Evolutionary conservation across 2,113 vertebrate genomes (phyloP).

Genomic region (Microcebus jonahi): DNA sequence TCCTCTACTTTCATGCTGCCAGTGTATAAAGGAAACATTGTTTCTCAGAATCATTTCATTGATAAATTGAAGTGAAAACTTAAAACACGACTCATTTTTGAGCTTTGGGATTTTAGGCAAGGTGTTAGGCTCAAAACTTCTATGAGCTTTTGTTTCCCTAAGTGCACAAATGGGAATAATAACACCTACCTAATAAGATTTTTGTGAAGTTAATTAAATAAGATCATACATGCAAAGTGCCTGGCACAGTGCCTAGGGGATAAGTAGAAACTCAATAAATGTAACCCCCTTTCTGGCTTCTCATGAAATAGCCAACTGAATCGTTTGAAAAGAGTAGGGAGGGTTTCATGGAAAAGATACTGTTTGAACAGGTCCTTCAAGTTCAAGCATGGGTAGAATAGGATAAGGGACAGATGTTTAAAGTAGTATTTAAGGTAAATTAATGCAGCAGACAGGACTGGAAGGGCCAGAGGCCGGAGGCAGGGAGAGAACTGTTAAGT

Average conservation of each 20-base stretch:
- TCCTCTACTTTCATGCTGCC: not conserved
- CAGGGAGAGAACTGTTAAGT: not conserved
- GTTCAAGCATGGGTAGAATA: not conserved
- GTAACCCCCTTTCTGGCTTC: constrained; percentile 12
- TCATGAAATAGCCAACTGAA: not conserved
- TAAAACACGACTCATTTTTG: not conserved
- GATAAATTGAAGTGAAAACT: not conserved
- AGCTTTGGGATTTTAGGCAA: constrained; percentile 16
- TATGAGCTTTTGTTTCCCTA: not conserved
- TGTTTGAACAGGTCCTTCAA: constrained; percentile 14
- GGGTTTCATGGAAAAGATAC: constrained; percentile 34
- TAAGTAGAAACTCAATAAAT: constrained; percentile 30
- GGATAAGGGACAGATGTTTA: not conserved
- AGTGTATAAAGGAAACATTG: not conserved
- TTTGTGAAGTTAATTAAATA: constrained; percentile 1
- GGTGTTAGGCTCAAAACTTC: not conserved
- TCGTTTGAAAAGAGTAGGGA: constrained; percentile 9
- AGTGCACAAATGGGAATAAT: constrained; percentile 24
- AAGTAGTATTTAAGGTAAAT: not conserved
- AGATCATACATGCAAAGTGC: not conserved
- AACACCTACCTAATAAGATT: not conserved
- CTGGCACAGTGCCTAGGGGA: not conserved
- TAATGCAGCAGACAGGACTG: not conserved
- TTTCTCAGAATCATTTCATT: not conserved
- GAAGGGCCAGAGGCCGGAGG: not conserved